Evolutionary conservation across 2,797 vertebrate species (phyloP), one percentile per base, ranked within the genome.

Genomic region (Sebastolobus alascanus): DNA sequence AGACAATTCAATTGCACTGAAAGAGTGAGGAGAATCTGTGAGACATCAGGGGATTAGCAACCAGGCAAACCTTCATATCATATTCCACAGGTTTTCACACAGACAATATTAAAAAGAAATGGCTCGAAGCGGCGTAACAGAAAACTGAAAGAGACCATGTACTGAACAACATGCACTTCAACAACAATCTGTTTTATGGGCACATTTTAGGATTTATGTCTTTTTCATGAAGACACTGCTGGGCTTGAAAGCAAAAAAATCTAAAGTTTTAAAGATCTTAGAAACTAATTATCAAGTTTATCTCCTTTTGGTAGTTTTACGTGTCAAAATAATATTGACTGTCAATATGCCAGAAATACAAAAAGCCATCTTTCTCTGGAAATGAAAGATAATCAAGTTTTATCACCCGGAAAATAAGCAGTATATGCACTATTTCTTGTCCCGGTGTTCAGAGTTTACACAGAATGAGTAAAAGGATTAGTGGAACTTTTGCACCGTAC

Each of bases 321-420:
- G 7, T 86, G 67, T 79, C 64, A n/a, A 78, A 84, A 84, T 84
- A 20, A 84, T 73, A 74, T 82, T 80, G 63, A 86, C 73, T 82
- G 72, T 86, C 73, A 83, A 60, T 67, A 79, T 50, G 29, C 29
- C 65, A 54, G 35, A 81, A 75, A 73, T 50, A 65, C 50, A 82
- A 63, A 61, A 72, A 38, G 65, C 80, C 4, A 59, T 84, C 68
- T 61, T 25, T 75, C 55, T 54, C 72, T 59, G 72, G 55, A 84
- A 85, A 87, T 88, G 60, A 90, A 88, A 88, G 78, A 77, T 79
- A 92, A 92, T 88, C 66, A 85, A 71, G 68, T 81, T 87, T 87
- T 56, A 84, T 87, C 75, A 82, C 25, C 50, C 16, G 0, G n/a
- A 82, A 87, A 87, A 90, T 80, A 79, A 83, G 29, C 77, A 64